Conservation (phyloP, 2,888 invertebrate species). For the Epistrophe eligans region DNA sequence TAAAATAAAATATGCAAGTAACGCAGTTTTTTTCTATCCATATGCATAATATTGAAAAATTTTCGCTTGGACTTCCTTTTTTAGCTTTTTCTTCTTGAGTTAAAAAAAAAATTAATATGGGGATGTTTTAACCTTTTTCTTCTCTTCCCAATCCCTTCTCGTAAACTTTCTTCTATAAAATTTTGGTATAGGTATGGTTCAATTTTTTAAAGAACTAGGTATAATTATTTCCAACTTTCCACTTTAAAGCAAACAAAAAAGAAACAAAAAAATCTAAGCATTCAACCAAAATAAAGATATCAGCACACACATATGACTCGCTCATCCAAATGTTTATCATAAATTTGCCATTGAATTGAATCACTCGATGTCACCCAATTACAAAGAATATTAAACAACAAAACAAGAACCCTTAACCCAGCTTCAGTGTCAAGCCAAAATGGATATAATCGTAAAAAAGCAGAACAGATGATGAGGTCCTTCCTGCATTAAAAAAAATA, state of each 20-base stretch:
- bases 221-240: background rate
- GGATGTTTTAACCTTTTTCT: no score
- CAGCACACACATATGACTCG: slow-evolving; percentile 41
- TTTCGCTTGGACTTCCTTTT: no score
- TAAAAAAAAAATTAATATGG: no score
- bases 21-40: no score
- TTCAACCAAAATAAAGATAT: slow-evolving; percentile 59
- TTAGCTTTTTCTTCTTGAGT: no score
- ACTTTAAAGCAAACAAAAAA: slow-evolving; percentile 15
- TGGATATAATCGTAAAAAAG: slow-evolving; percentile 8
- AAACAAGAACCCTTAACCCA: slow-evolving; percentile 57
- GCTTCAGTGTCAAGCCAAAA: background rate
- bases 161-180: no score
- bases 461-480: slow-evolving; percentile 49
- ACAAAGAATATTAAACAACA: slow-evolving; percentile 61
- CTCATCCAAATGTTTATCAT: background rate
- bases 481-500: slow-evolving; percentile 39
- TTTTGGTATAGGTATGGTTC: no score
- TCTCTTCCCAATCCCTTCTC: no score
- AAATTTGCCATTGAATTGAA: slow-evolving; percentile 49
- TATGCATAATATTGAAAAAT: no score
- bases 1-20: no score
- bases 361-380: slow-evolving; percentile 72
- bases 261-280: slow-evolving; percentile 33
- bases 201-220: no score